Evolutionary conservation across 2,797 vertebrate species (phyloP).

Genomic region (Rhabdophis nuchalis): DNA sequence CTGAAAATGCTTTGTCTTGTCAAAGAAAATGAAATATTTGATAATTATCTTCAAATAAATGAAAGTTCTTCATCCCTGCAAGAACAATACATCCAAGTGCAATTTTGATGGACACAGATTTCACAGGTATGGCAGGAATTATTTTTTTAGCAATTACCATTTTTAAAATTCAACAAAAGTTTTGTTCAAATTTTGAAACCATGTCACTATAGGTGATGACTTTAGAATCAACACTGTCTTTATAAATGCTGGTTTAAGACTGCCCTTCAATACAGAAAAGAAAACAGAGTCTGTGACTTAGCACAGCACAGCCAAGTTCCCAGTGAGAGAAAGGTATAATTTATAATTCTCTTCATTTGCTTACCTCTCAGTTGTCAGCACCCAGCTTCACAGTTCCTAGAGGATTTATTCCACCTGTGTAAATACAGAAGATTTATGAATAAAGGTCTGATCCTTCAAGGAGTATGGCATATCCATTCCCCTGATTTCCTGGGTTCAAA

Average conservation of each 20-base stretch:
- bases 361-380: constrained; percentile 4
- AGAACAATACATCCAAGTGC: not conserved
- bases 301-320: not conserved
- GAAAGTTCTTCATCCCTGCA: no score
- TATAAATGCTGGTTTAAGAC: not conserved
- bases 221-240: constrained; percentile 5
- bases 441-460: not conserved
- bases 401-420: constrained; percentile 27
- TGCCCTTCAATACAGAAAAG: not conserved
- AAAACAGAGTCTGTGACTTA: not conserved
- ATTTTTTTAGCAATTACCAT: not conserved
- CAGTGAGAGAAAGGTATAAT: constrained; percentile 5
- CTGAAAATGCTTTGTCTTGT: not conserved
- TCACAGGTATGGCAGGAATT: not conserved
- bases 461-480: not conserved
- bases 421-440: constrained; percentile 24
- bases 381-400: not conserved
- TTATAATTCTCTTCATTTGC: not conserved
- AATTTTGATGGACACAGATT: not conserved
- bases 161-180: not conserved
- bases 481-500: not conserved
- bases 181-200: not conserved
- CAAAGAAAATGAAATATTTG: not conserved
- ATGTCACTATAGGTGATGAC: not conserved
- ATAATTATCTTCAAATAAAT: not conserved